Evolutionary conservation across 2,113 vertebrate genomes (phyloP).

Genomic region (Regulus satrapa): DNA sequence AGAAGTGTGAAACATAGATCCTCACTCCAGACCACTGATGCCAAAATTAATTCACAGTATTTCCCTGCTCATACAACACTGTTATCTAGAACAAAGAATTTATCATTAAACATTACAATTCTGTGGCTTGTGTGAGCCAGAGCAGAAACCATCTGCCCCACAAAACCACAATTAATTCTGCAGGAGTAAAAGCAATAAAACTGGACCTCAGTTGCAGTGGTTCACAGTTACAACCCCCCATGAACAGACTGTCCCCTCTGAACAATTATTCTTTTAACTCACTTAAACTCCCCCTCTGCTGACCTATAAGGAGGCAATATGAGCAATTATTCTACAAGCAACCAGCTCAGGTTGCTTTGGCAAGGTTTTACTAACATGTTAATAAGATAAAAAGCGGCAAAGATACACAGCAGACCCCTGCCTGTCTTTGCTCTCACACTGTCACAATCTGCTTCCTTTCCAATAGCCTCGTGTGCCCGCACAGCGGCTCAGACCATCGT

Average conservation of each 20-base stretch:
- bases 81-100: not conserved
- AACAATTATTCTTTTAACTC: constrained; percentile 53
- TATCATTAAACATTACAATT: not conserved
- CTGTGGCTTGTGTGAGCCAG: not conserved
- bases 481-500: not conserved
- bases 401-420: constrained; percentile 54
- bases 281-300: not conserved
- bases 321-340: constrained; percentile 50
- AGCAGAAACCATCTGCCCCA: constrained; percentile 38
- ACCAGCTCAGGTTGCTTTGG: constrained; percentile 60
- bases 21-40: not conserved
- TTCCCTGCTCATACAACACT: not conserved
- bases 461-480: not conserved
- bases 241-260: constrained; percentile 44
- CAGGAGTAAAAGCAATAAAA: constrained; percentile 37
- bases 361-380: constrained; percentile 56
- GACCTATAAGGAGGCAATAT: constrained; percentile 16
- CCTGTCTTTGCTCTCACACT: constrained; percentile 53
- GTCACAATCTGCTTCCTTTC: constrained; percentile 30
- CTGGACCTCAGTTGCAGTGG: not conserved
- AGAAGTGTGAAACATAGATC: not conserved
- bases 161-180: not conserved
- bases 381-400: constrained; percentile 60
- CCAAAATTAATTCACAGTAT: not conserved
- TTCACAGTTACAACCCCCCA: not conserved